phyloP scores from a whole-genome alignment of 2,113 vertebrate species.

The cat (Felis catus) region F.catus_Fca126_mat1.0 CM031428.1:2788501-2789000 shows the following conservation, averaged over 20 bases:
- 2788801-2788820: background rate
- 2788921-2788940: constrained; percentile 32
- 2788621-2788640: background rate
- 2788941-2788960: background rate
- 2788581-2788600: background rate
- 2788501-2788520: background rate
- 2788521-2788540: background rate
- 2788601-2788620: background rate
- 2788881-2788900: background rate
- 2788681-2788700: background rate
- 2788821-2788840: background rate
- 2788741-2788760: background rate
- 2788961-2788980: background rate
- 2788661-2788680: background rate
- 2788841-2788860: background rate
- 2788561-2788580: background rate
- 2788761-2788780: background rate
- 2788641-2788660: background rate
- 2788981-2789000: background rate
- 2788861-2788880: background rate
- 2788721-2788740: background rate
- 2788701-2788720: background rate
- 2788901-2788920: constrained; percentile 26
- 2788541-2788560: background rate
- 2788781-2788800: background rate